These are phyloP conservation scores for Leucozona laternaria DNA, from an alignment of 2,888 invertebrate genomes.

Conservation along the genomic window DNA sequence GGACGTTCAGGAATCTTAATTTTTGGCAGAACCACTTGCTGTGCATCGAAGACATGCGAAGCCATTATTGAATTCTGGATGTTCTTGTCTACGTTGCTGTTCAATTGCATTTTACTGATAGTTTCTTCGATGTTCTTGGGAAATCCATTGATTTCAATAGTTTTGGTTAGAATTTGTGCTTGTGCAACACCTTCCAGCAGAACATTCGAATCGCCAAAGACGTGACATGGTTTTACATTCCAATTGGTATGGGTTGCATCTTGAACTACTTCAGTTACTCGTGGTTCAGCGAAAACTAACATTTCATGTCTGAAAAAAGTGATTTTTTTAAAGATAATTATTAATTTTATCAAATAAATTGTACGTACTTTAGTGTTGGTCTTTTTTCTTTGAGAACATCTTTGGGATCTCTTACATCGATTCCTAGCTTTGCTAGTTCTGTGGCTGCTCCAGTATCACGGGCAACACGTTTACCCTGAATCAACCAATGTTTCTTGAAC, in stretches of 20 bases:
- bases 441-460: conserved; percentile 85
- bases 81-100: conserved; percentile 85
- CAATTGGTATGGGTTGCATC: conserved; percentile 88
- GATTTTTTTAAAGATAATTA: background rate
- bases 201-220: conserved; percentile 86
- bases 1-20: conserved; percentile 89
- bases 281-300: conserved; percentile 2
- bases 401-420: conserved; percentile 86
- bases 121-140: conserved; percentile 86
- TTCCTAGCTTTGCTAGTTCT: conserved; percentile 85
- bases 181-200: conserved; percentile 90
- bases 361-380: background rate
- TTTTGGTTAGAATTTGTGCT: conserved; percentile 92
- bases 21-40: conserved; percentile 91
- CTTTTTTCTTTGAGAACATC: conserved; percentile 84
- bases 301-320: conserved; percentile 14
- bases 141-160: conserved; percentile 87
- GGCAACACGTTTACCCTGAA: conserved; percentile 87
- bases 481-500: conserved; percentile 89
- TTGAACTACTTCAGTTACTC: conserved; percentile 80
- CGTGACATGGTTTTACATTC: conserved; percentile 86
- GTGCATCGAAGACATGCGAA: conserved; percentile 90
- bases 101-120: conserved; percentile 84
- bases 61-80: conserved; percentile 87
- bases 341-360: background rate